A percentile compares a stretch with the other conserved stretches of the same genome.
Conservation (phyloP, 2,888 invertebrate species). For the Apocheima hispidaria region DNA sequence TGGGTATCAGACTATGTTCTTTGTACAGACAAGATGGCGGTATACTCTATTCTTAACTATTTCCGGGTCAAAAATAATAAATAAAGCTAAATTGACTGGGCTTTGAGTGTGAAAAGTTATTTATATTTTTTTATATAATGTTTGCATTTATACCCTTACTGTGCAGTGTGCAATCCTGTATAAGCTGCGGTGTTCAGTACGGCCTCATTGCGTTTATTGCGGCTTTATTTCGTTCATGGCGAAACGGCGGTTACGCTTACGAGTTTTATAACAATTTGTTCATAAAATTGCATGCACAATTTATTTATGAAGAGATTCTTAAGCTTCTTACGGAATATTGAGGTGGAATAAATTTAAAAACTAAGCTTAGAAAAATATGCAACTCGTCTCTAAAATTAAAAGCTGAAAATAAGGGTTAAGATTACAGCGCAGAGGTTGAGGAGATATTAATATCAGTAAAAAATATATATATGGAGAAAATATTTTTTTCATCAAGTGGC, state of each 20-base stretch:
- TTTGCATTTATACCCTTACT: slow-evolving; percentile 7
- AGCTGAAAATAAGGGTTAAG: too few species aligned
- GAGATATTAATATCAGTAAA: too few species aligned
- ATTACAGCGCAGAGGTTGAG: too few species aligned
- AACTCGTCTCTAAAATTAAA: neutral
- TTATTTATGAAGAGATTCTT: slow-evolving; percentile 16
- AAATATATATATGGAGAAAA: too few species aligned
- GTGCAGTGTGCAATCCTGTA: neutral
- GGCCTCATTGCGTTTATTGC: slow-evolving; percentile 47
- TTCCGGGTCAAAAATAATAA: too few species aligned
- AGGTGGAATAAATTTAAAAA: neutral
- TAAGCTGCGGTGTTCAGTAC: slow-evolving; percentile 17
- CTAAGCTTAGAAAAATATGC: neutral
- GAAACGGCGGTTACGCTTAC: slow-evolving; percentile 34
- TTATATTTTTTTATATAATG: too few species aligned
- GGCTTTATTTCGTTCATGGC: slow-evolving; percentile 40
- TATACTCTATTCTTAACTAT: too few species aligned
- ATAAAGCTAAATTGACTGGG: too few species aligned
- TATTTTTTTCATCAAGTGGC: too few species aligned
- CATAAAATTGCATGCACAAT: slow-evolving; percentile 31
- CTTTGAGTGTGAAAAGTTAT: too few species aligned
- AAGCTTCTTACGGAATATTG: slow-evolving; percentile 7
- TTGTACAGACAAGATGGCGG: too few species aligned
- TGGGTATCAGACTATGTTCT: too few species aligned
- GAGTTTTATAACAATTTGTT: slow-evolving; percentile 36